These are phyloP conservation scores for Hippocampus barbouri DNA, from an alignment of 2,113 vertebrate species.

Conservation along the genomic window DNA sequence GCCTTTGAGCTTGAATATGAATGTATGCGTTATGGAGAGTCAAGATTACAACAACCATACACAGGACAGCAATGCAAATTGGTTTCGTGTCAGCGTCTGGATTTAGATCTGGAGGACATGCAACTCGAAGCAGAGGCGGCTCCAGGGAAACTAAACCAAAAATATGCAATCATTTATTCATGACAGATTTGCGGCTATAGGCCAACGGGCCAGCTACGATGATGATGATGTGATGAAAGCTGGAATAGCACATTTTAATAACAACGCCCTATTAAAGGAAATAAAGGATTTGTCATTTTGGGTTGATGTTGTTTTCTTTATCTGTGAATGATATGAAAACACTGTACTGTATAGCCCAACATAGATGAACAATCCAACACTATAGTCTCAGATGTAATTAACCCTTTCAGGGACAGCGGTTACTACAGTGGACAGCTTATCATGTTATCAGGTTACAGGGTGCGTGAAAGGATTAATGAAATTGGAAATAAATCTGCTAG, in stretches of 20 bases:
- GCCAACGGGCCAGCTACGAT: conserved; percentile 21
- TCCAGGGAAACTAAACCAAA: conserved; percentile 11
- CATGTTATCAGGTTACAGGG: no score
- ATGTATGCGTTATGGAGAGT: conserved; percentile 11
- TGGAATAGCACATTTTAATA: neutral
- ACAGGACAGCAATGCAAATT: conserved; percentile 27
- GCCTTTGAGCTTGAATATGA: conserved; percentile 9
- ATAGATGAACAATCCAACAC: neutral
- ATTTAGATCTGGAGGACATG: conserved; percentile 13
- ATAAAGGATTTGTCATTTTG: neutral
- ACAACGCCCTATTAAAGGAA: neutral
- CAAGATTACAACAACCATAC: conserved; percentile 46
- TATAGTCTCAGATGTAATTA: neutral
- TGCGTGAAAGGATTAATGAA: neutral
- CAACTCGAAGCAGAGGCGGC: conserved; percentile 16
- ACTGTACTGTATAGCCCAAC: neutral
- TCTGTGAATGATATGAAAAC: neutral
- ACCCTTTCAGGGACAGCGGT: no score
- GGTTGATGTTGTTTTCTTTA: neutral
- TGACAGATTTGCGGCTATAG: conserved; percentile 39
- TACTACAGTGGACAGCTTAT: no score
- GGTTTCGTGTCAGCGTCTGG: conserved; percentile 10
- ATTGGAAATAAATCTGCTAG: neutral
- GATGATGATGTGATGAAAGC: conserved; percentile 9
- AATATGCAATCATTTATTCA: conserved; percentile 51